Percentiles rank a stretch among this genome's conserved stretches.
Conservation (phyloP, 1,140 invertebrate species). For the Sycophaga agraensis region DNA sequence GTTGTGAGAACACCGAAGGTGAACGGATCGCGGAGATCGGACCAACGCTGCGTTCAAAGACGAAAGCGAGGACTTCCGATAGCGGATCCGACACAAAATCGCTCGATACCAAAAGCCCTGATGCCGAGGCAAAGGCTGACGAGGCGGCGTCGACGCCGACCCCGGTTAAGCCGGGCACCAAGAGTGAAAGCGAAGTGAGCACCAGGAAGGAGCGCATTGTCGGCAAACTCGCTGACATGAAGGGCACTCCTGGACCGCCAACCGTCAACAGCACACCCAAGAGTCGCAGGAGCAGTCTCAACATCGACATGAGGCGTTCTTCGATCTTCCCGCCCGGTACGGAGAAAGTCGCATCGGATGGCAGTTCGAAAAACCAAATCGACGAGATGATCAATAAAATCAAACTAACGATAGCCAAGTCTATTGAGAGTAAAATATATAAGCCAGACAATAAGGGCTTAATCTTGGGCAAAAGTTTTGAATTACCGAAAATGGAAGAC, state of each 20-base stretch:
- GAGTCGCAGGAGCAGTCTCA: slow-evolving; percentile 49
- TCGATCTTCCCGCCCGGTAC: background rate
- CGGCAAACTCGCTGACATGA: slow-evolving; percentile 33
- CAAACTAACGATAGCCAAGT: slow-evolving; percentile 51
- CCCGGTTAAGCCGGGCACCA: background rate
- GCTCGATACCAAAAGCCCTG: slow-evolving; percentile 15
- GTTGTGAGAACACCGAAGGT: slow-evolving; percentile 2
- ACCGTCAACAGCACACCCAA: slow-evolving; percentile 31
- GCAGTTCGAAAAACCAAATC: slow-evolving; percentile 45
- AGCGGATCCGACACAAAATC: slow-evolving; percentile 29
- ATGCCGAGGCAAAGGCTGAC: slow-evolving; percentile 32
- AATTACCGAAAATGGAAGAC: slow-evolving; percentile 50
- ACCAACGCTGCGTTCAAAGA: slow-evolving; percentile 52
- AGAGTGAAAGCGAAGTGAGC: slow-evolving; percentile 33
- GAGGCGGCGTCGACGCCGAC: too few species aligned
- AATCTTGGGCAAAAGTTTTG: slow-evolving; percentile 45
- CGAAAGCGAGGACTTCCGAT: slow-evolving; percentile 45
- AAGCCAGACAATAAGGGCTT: slow-evolving; percentile 43
- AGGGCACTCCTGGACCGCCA: background rate
- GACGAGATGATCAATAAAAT: slow-evolving; percentile 55
- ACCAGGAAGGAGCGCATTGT: slow-evolving; percentile 43
- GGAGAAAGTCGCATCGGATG: slow-evolving; percentile 15
- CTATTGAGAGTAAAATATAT: slow-evolving; percentile 49
- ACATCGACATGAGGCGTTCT: slow-evolving; percentile 43
- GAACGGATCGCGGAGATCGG: slow-evolving; percentile 48